Conservation (phyloP, 2,113 vertebrate species). For the Eulacestoma nigropectus region DNA sequence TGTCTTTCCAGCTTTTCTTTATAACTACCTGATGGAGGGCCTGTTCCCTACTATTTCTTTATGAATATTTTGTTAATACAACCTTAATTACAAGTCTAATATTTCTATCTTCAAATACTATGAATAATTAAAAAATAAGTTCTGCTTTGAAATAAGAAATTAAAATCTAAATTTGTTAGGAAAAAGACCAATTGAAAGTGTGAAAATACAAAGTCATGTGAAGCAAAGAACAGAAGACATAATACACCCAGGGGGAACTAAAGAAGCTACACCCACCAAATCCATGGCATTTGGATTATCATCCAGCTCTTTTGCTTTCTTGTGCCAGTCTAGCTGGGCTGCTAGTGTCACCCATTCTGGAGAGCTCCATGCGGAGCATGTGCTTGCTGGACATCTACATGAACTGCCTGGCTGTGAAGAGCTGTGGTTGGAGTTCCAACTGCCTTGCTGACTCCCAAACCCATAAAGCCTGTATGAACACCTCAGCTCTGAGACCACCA, state of each 20-base stretch:
- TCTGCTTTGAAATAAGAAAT: background rate
- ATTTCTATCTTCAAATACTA: background rate
- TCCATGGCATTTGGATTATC: background rate
- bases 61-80: background rate
- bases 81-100: background rate
- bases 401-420: background rate
- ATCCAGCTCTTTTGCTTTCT: background rate
- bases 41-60: background rate
- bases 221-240: background rate
- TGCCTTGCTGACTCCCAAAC: accelerated
- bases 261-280: background rate
- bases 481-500: background rate
- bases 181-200: background rate
- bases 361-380: background rate
- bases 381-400: too few species aligned
- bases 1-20: background rate
- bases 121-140: background rate
- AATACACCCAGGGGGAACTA: background rate
- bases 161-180: background rate
- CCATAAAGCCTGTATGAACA: background rate
- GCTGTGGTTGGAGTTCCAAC: background rate
- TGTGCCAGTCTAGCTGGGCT: background rate
- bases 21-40: background rate
- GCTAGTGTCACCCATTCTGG: too few species aligned
- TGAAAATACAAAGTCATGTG: background rate